Conservation (phyloP, 2,888 invertebrate species). For the Catocala fraxini region DNA sequence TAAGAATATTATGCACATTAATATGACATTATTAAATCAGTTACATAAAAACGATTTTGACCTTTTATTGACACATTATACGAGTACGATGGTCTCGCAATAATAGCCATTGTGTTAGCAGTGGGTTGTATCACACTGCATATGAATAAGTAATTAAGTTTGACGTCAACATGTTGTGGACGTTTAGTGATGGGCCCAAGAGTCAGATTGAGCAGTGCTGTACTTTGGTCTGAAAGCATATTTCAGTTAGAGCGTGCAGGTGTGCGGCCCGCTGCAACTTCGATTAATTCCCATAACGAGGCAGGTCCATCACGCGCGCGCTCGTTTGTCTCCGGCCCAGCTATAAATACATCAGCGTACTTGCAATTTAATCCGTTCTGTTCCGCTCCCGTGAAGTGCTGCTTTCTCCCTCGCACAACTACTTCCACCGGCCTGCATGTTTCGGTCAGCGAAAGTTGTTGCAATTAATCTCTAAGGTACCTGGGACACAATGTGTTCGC, state of each 20-base stretch:
- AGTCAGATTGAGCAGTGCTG: constrained; percentile 54
- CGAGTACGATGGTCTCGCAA: constrained; percentile 25
- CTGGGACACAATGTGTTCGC: constrained; percentile 56
- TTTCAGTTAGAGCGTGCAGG: constrained; percentile 82
- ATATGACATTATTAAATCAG: constrained; percentile 28
- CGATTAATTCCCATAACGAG: constrained; percentile 88
- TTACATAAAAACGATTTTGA: constrained; percentile 34
- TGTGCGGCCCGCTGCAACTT: constrained; percentile 80
- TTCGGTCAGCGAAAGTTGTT: constrained; percentile 75
- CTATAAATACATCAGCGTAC: constrained; percentile 87
- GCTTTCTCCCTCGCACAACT: constrained; percentile 65
- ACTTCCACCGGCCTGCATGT: constrained; percentile 56
- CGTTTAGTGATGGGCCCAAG: constrained; percentile 31
- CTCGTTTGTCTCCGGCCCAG: constrained; percentile 85
- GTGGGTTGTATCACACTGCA: constrained; percentile 5
- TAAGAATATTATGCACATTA: constrained; percentile 12
- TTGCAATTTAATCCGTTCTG: constrained; percentile 86
- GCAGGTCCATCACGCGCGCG: constrained; percentile 85
- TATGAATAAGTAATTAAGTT: constrained; percentile 27
- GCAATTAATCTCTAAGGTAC: constrained; percentile 72
- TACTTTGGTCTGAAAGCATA: constrained; percentile 61
- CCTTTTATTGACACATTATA: constrained; percentile 35
- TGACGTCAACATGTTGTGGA: constrained; percentile 25
- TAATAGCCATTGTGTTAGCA: constrained; percentile 34
- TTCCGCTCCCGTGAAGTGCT: constrained; percentile 71